Conservation (phyloP, 1,140 invertebrate genomes). For the Habropoda laboriosa region DNA sequence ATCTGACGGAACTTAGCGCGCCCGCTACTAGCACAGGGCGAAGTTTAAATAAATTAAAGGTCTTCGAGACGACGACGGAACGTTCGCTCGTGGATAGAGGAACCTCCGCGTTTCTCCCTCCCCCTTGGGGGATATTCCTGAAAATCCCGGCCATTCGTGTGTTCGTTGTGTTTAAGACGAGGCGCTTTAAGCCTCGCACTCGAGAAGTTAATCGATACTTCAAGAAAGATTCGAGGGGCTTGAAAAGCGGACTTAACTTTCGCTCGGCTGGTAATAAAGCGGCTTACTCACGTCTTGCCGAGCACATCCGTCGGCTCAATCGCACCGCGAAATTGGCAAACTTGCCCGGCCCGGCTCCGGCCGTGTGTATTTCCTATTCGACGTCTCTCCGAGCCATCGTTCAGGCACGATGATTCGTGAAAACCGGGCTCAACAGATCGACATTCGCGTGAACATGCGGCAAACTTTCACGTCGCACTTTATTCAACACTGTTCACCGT, state of each 20-base stretch:
- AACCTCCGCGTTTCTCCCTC: not conserved
- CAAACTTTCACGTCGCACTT: too few relatives aligned
- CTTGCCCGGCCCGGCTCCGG: slow-evolving; percentile 12
- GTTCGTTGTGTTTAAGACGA: slow-evolving; percentile 32
- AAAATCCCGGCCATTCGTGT: not conserved
- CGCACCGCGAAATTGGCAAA: slow-evolving; percentile 57
- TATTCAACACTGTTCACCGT: too few relatives aligned
- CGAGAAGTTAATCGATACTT: slow-evolving; percentile 53
- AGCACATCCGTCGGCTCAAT: slow-evolving; percentile 46
- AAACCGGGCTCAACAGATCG: not conserved
- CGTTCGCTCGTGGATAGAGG: too few relatives aligned
- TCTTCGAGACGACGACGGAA: not conserved
- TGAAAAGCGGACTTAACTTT: slow-evolving; percentile 54
- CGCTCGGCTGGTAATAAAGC: slow-evolving; percentile 58
- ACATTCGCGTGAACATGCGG: not conserved
- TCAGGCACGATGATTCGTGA: slow-evolving; percentile 6
- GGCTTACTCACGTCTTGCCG: slow-evolving; percentile 54
- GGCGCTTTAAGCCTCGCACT: slow-evolving; percentile 4
- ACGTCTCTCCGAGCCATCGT: not conserved
- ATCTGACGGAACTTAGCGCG: not conserved
- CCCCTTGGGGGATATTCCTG: not conserved
- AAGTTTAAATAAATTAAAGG: not conserved
- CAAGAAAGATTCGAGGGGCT: slow-evolving; percentile 45
- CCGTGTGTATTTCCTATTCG: slow-evolving; percentile 31
- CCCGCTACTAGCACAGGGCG: too few relatives aligned